Evolutionary conservation across 2,797 vertebrate species (phyloP).

Genomic region (Clarias pachynema): DNA sequence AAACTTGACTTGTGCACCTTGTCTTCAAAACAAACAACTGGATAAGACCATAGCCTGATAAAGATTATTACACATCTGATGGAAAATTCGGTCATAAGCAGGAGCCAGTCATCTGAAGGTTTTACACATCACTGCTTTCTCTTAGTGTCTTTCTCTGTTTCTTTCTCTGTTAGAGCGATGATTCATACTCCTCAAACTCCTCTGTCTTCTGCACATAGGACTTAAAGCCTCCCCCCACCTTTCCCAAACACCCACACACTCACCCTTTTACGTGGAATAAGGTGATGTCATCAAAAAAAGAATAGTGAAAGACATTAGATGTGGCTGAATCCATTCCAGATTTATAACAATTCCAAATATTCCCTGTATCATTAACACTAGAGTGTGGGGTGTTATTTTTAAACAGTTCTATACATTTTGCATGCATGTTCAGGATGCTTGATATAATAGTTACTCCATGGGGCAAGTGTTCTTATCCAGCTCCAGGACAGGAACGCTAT

Average conservation of each 20-base stretch:
- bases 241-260: constrained; percentile 31
- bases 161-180: constrained; percentile 32
- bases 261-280: background rate
- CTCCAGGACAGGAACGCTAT: background rate
- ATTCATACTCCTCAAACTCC: constrained; percentile 44
- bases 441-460: background rate
- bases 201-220: constrained; percentile 40
- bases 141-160: background rate
- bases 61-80: background rate
- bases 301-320: background rate
- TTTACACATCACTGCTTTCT: constrained; percentile 47
- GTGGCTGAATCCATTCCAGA: background rate
- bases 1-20: constrained; percentile 16
- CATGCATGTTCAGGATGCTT: background rate
- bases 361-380: background rate
- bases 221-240: constrained; percentile 31
- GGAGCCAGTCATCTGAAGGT: constrained; percentile 6
- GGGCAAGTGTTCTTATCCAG: background rate
- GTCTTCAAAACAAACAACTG: constrained; percentile 6
- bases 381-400: background rate
- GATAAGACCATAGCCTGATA: background rate
- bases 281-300: background rate
- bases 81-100: background rate
- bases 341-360: background rate
- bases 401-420: background rate